Percentiles rank a stretch among this genome's conserved stretches.
Evolutionary conservation across 2,888 invertebrate species (phyloP).

Genomic region (Drosophila picticornis): DNA sequence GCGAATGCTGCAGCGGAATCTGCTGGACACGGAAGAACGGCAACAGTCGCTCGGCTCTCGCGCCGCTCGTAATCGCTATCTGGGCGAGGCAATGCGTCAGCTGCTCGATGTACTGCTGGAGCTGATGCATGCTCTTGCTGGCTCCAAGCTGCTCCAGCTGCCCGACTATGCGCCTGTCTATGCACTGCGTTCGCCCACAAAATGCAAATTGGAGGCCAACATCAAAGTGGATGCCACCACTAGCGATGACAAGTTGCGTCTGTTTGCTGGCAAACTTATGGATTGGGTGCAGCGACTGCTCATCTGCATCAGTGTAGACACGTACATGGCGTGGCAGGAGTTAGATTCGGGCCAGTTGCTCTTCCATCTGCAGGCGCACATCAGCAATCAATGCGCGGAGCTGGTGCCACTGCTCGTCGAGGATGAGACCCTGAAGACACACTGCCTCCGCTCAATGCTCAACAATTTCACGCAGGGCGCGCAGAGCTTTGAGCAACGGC

Average conservation of each 20-base stretch:
- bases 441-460: conserved; percentile 35
- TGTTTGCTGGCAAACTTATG: conserved; percentile 33
- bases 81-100: conserved; percentile 48
- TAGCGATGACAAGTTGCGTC: conserved; percentile 1
- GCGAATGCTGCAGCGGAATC: conserved; percentile 52
- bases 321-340: conserved; percentile 59
- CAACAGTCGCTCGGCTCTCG: conserved; percentile 4
- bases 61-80: conserved; percentile 40
- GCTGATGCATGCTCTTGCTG: conserved; percentile 3
- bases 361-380: conserved; percentile 41
- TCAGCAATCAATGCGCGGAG: conserved; percentile 28
- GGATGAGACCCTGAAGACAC: conserved; percentile 10
- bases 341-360: conserved; percentile 40
- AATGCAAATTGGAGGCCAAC: background rate
- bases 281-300: conserved; percentile 52
- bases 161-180: conserved; percentile 38
- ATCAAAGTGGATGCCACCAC: background rate
- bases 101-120: conserved; percentile 26
- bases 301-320: conserved; percentile 32
- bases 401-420: conserved; percentile 7
- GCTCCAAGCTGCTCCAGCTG: background rate
- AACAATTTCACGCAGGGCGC: conserved; percentile 36
- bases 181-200: conserved; percentile 11
- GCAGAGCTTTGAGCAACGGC: conserved; percentile 30
- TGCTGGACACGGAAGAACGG: conserved; percentile 32